Evolutionary conservation across 2,888 invertebrate species (phyloP).

Genomic region (Eulithis testata): DNA sequence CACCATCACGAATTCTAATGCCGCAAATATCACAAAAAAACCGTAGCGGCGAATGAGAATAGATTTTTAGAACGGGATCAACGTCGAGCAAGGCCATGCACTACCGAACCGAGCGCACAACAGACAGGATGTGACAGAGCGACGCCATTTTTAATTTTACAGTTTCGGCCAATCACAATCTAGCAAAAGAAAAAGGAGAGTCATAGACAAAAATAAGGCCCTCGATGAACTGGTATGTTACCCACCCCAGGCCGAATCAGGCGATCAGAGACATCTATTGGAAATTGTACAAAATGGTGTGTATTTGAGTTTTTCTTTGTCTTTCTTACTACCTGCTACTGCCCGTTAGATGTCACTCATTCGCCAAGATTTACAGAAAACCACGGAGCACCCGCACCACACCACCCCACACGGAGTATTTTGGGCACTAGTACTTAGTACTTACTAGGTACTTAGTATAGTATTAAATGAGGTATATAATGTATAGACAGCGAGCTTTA

Average conservation of each 20-base stretch:
- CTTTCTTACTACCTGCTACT: background rate
- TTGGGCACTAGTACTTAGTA: no score
- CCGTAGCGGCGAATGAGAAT: slow-evolving; percentile 63
- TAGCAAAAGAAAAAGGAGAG: slow-evolving; percentile 41
- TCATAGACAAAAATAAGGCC: slow-evolving; percentile 20
- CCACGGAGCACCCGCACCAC: background rate
- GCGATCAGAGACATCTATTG: slow-evolving; percentile 5
- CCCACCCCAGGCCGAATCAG: no score
- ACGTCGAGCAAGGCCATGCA: slow-evolving; percentile 74
- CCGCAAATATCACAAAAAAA: slow-evolving; percentile 68
- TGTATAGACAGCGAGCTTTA: no score
- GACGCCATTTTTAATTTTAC: slow-evolving; percentile 71
- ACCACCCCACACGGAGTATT: no score
- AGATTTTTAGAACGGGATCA: slow-evolving; percentile 74
- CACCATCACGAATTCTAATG: slow-evolving; percentile 83
- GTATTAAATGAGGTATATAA: no score
- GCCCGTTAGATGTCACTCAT: slow-evolving; percentile 4
- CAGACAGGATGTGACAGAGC: slow-evolving; percentile 82
- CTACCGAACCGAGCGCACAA: slow-evolving; percentile 63
- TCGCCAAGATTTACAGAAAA: background rate
- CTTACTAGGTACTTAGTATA: no score
- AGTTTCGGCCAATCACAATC: slow-evolving; percentile 60
- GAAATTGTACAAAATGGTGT: background rate
- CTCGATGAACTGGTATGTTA: background rate
- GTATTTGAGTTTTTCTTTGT: background rate